A percentile compares a stretch with the other conserved stretches of the same genome.
Conservation (phyloP, 2,113 vertebrate genomes). For the Lamprologus speciosus region DNA sequence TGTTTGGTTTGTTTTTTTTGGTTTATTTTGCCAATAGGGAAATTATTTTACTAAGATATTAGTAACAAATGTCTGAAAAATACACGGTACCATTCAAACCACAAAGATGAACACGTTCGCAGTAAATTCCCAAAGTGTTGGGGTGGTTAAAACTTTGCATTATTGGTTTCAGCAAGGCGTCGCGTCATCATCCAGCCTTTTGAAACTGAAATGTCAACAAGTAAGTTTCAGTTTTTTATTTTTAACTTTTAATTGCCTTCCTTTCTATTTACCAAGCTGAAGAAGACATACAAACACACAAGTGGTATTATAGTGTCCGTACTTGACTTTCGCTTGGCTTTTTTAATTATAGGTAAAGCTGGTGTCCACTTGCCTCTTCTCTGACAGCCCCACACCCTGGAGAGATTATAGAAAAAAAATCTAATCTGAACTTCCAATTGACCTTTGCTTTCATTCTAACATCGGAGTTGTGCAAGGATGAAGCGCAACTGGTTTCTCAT, state of each 20-base stretch:
- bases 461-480: neutral
- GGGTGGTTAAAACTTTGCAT: neutral
- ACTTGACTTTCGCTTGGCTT: neutral
- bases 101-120: neutral
- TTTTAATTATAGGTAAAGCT: neutral
- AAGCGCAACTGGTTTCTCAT: neutral
- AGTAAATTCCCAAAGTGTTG: neutral
- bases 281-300: neutral
- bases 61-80: neutral
- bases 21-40: neutral
- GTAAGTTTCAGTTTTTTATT: neutral
- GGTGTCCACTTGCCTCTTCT: neutral
- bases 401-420: neutral
- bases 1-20: neutral
- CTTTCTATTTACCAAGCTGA: neutral
- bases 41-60: neutral
- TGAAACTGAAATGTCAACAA: neutral
- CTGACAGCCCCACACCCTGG: neutral
- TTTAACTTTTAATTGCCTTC: neutral
- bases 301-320: constrained; percentile 13
- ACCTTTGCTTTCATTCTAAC: neutral
- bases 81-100: neutral
- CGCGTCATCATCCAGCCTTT: neutral
- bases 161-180: neutral
- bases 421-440: neutral